Conservation (phyloP, 2,888 invertebrate genomes). For the Linnaemya tessellans region DNA sequence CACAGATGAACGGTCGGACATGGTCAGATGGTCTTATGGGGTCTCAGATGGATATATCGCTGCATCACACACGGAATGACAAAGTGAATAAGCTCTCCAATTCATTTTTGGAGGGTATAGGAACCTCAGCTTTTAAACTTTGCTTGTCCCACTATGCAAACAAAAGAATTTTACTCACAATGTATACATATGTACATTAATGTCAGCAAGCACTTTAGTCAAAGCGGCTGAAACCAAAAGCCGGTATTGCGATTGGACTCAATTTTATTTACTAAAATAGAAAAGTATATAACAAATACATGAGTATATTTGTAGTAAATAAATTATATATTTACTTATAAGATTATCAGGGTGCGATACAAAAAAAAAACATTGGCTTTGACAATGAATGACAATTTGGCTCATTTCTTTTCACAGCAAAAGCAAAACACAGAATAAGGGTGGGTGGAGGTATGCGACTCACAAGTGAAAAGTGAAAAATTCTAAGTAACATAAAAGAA, state of each 20-base stretch:
- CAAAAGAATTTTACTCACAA: background rate
- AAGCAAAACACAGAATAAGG: constrained; percentile 49
- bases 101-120: too few species aligned
- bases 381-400: constrained; percentile 32
- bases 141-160: constrained; percentile 33
- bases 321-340: constrained; percentile 24
- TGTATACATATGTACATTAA: background rate
- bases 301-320: background rate
- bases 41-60: too few species aligned
- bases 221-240: constrained; percentile 56
- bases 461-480: constrained; percentile 73
- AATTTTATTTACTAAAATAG: constrained; percentile 6
- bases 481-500: constrained; percentile 56
- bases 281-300: background rate
- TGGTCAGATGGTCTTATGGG: too few species aligned
- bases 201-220: constrained; percentile 15
- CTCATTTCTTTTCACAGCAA: constrained; percentile 2
- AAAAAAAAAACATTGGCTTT: constrained; percentile 17
- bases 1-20: too few species aligned
- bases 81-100: too few species aligned
- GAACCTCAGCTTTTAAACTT: background rate
- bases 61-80: too few species aligned
- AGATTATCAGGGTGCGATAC: constrained; percentile 44
- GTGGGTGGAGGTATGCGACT: constrained; percentile 75
- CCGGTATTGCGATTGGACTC: constrained; percentile 46